Evolutionary conservation across 2,888 invertebrate species (phyloP).

Genomic region (Drosophila macrothrix): DNA sequence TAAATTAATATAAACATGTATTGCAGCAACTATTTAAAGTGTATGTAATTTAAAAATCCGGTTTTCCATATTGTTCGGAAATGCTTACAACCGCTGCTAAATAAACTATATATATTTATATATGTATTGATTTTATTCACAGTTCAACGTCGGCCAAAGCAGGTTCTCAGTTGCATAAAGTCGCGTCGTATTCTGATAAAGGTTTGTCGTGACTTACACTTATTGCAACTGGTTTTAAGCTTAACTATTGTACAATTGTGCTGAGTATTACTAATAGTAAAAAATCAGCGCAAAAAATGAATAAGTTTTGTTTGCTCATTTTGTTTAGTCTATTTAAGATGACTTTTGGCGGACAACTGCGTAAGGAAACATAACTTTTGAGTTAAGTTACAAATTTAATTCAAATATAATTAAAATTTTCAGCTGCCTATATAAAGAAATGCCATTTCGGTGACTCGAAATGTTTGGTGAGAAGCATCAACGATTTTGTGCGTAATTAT

Average conservation of each 20-base stretch:
- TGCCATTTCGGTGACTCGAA: conserved; percentile 52
- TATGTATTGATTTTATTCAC: conserved; percentile 20
- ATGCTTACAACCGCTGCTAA: neutral
- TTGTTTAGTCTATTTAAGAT: neutral
- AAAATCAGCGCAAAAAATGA: conserved; percentile 29
- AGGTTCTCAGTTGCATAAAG: conserved; percentile 14
- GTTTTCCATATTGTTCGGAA: conserved; percentile 22
- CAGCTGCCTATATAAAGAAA: conserved; percentile 56
- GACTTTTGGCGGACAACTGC: conserved; percentile 26
- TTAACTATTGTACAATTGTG: neutral
- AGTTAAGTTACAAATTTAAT: too few species aligned
- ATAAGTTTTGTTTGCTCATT: conserved; percentile 9
- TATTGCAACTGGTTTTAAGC: conserved; percentile 8
- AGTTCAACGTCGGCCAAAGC: conserved; percentile 5
- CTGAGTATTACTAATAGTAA: neutral
- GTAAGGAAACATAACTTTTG: conserved; percentile 16
- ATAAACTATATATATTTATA: neutral
- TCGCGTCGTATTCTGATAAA: neutral
- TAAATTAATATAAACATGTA: neutral
- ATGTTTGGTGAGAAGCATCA: conserved; percentile 49
- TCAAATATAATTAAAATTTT: neutral
- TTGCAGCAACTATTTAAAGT: neutral
- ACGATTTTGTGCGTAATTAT: conserved; percentile 41
- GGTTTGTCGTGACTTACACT: conserved; percentile 23
- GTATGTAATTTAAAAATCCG: conserved; percentile 14